phyloP scores from a whole-genome alignment of 23 tunicate species.

The Ciona savignyi region DNA sequence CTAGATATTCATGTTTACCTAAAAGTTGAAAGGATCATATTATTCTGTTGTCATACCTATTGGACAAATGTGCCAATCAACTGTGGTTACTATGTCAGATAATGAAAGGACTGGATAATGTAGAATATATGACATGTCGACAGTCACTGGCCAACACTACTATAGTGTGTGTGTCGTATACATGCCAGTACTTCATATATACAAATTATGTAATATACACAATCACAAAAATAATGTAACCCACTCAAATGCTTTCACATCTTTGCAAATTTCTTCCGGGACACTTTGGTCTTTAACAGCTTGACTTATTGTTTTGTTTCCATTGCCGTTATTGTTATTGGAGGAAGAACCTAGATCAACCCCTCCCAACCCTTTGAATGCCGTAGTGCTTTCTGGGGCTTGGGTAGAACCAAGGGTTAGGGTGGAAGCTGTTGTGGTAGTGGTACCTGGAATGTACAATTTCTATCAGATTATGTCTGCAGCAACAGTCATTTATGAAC shows the following conservation, averaged over 20 bases:
- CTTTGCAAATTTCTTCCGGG: slow-evolving; percentile 70
- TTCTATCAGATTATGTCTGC: no score
- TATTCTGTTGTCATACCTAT: no score
- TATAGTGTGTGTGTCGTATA: background rate
- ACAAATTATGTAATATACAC: background rate
- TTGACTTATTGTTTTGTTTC: slow-evolving; percentile 38
- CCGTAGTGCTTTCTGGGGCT: slow-evolving; percentile 13
- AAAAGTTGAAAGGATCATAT: no score
- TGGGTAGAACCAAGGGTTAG: background rate
- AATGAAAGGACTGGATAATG: no score
- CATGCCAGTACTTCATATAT: no score
- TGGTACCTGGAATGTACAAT: background rate
- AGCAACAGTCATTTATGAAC: no score
- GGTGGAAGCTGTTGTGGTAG: background rate
- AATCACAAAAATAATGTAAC: slow-evolving; percentile 5
- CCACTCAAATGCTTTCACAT: slow-evolving; percentile 67
- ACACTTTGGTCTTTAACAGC: slow-evolving; percentile 69
- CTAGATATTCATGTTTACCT: no score
- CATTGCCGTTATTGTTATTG: slow-evolving; percentile 31
- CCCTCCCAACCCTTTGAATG: slow-evolving; percentile 78
- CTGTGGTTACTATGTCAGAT: no score
- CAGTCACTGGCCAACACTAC: background rate
- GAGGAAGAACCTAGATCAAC: slow-evolving; percentile 20
- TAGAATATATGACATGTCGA: no score
- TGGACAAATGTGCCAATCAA: background rate